phyloP scores from a whole-genome alignment of 2,113 vertebrate species.

The Rhinolophus sinicus region DNA sequence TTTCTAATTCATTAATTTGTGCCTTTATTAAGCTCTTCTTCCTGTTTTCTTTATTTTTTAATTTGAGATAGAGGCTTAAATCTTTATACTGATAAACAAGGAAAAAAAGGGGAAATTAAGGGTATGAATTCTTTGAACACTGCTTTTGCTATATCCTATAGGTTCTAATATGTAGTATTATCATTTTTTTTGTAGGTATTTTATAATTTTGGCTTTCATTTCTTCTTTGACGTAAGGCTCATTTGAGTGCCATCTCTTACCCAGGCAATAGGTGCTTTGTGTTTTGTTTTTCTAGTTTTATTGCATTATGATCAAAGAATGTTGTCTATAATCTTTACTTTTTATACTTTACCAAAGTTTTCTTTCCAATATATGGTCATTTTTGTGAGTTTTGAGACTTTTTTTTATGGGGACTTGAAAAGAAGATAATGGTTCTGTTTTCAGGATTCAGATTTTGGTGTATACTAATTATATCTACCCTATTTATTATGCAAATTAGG shows the following conservation, averaged over 20 bases:
- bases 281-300: neutral
- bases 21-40: conserved; percentile 40
- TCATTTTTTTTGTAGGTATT: neutral
- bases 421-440: neutral
- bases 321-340: neutral
- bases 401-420: neutral
- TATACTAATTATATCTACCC: neutral
- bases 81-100: neutral
- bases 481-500: neutral
- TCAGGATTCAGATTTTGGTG: neutral
- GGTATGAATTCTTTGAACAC: neutral
- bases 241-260: neutral
- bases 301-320: neutral
- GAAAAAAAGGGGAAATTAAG: neutral
- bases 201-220: neutral
- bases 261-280: neutral
- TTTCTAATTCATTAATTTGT: conserved; percentile 19
- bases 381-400: neutral
- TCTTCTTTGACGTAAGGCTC: conserved; percentile 10
- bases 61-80: conserved; percentile 27
- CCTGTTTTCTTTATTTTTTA: neutral
- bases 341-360: conserved; percentile 3
- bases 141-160: neutral
- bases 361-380: neutral
- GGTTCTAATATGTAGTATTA: neutral